These are phyloP conservation scores for Ascidia mentula DNA, from an alignment of 23 tunicate species.

Conservation along the genomic window DNA sequence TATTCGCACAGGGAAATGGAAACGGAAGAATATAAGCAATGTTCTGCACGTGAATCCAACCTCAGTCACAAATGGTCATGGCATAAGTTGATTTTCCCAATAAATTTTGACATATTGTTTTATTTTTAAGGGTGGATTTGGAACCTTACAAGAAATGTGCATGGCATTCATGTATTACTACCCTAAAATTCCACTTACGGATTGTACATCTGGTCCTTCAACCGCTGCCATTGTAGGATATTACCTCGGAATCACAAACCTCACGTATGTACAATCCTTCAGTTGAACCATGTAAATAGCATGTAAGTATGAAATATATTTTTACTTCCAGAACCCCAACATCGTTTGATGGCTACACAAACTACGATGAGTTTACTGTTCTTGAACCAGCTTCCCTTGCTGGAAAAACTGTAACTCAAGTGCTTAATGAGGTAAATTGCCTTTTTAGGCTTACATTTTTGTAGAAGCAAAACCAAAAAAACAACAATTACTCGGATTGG, in stretches of 20 bases:
- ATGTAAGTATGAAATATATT: too few relatives aligned
- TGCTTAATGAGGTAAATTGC: neutral
- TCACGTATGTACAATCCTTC: neutral
- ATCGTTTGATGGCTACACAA: too few relatives aligned
- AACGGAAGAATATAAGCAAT: neutral
- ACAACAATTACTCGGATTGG: neutral
- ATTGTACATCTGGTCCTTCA: neutral
- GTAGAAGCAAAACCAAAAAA: too few relatives aligned
- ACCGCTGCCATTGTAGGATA: neutral
- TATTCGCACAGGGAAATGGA: slow-evolving; percentile 1
- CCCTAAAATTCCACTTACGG: slow-evolving; percentile 29
- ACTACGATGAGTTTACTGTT: neutral
- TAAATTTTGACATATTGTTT: too few relatives aligned
- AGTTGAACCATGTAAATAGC: too few relatives aligned
- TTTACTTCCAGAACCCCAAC: too few relatives aligned
- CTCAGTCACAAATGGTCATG: too few relatives aligned
- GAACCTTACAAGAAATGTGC: slow-evolving; percentile 43
- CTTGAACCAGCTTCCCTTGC: neutral
- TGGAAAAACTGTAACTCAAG: neutral
- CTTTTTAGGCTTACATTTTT: too few relatives aligned
- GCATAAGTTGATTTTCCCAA: too few relatives aligned
- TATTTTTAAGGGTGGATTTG: slow-evolving; percentile 53
- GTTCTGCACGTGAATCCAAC: neutral
- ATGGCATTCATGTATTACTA: slow-evolving; percentile 28
- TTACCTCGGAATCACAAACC: neutral